A percentile compares a stretch with the other conserved stretches of the same genome.
Conservation (phyloP, 2,888 invertebrate species). For the Eretmocerus hayati region DNA sequence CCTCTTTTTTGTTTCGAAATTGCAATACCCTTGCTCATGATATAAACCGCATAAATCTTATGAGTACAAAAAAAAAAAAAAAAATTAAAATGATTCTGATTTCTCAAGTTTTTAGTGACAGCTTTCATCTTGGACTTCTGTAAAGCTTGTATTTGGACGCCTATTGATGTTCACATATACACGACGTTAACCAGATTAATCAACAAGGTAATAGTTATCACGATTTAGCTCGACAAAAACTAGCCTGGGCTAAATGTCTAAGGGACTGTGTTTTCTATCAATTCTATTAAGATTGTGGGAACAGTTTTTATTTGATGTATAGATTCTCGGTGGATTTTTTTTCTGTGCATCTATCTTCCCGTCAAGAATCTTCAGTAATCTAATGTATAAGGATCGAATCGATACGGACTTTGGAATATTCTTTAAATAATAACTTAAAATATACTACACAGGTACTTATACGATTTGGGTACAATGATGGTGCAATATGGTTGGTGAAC, state of each 20-base stretch:
- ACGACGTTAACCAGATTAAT: conserved; percentile 28
- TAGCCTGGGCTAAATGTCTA: no score
- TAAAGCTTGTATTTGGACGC: conserved; percentile 37
- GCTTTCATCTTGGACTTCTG: conserved; percentile 37
- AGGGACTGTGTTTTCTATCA: conserved; percentile 8
- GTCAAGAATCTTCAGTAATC: no score
- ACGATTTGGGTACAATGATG: conserved; percentile 22
- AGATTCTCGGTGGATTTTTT: neutral
- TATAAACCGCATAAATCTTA: no score
- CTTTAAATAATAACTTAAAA: no score
- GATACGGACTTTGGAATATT: no score
- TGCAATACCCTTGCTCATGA: no score
- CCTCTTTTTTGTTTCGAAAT: no score
- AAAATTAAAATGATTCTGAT: neutral
- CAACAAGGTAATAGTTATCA: conserved; percentile 31
- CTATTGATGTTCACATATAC: conserved; percentile 33
- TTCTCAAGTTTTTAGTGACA: conserved; percentile 35
- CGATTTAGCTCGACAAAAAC: no score
- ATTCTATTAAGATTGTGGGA: neutral
- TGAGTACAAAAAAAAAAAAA: neutral
- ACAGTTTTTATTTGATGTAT: neutral
- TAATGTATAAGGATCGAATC: no score
- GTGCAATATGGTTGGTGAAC: conserved; percentile 16
- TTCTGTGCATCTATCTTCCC: neutral
- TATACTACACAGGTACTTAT: conserved; percentile 29